Percentiles rank a stretch among this genome's conserved stretches.
phyloP scores from a whole-genome alignment of 2,797 vertebrate genomes.

The Pempheris klunzingeri region DNA sequence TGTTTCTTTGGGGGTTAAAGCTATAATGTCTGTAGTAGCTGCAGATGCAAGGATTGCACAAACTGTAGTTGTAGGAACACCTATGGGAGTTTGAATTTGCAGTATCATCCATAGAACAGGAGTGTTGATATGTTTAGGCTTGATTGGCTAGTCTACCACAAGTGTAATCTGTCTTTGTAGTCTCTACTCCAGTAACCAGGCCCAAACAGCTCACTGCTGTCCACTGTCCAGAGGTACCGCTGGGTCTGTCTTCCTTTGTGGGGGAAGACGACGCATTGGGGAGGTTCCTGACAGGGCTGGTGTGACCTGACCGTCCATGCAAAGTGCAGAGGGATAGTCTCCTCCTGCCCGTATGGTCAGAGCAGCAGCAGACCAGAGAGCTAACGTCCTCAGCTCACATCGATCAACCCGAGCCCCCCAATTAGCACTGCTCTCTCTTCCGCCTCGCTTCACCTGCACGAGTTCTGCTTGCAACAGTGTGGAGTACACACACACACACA shows the following conservation, averaged over 20 bases:
- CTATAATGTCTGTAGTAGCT: background rate
- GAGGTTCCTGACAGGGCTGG: conserved; percentile 32
- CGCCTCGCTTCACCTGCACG: conserved; percentile 35
- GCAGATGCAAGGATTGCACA: background rate
- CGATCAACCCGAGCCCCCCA: conserved; percentile 52
- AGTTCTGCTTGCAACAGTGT: conserved; percentile 9
- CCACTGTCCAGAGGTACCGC: conserved; percentile 11
- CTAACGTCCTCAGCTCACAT: conserved; percentile 26
- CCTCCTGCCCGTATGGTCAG: conserved; percentile 20
- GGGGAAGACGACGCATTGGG: conserved; percentile 7
- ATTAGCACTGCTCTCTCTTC: conserved; percentile 44
- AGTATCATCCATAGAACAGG: background rate
- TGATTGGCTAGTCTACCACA: background rate
- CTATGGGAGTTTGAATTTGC: background rate
- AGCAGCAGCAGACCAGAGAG: conserved; percentile 37
- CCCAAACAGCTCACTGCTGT: conserved; percentile 19
- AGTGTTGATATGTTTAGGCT: background rate
- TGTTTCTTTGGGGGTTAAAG: background rate
- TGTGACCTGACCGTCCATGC: conserved; percentile 32
- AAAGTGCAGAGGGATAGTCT: conserved; percentile 40
- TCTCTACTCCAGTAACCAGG: conserved; percentile 1
- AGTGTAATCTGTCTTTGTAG: conserved; percentile 11
- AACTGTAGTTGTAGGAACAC: too few species aligned
- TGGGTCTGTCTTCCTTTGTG: conserved; percentile 5
- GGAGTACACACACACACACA: background rate